Conservation (phyloP, 2,888 invertebrate genomes). For the Mesoligia furuncula region DNA sequence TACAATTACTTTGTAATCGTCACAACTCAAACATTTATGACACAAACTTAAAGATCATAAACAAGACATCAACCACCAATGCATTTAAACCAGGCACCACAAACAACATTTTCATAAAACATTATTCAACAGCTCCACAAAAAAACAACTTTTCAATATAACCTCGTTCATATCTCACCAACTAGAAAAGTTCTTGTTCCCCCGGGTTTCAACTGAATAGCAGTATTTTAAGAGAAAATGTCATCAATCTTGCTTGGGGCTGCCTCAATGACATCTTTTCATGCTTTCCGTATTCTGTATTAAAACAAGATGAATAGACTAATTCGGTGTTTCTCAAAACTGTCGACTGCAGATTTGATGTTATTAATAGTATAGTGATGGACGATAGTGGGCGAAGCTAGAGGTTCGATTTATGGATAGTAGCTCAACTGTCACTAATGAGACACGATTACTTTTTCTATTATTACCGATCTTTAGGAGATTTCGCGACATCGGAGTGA, state of each 20-base stretch:
- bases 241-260: constrained; percentile 83
- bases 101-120: constrained; percentile 31
- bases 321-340: constrained; percentile 68
- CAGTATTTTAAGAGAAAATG: constrained; percentile 73
- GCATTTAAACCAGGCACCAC: background rate
- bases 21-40: background rate
- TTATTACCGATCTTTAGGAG: no score
- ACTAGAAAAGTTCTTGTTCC: constrained; percentile 76
- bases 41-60: background rate
- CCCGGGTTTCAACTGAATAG: constrained; percentile 75
- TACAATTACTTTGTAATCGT: background rate
- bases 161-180: constrained; percentile 57
- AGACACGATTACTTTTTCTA: no score
- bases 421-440: no score
- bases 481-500: no score
- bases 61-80: constrained; percentile 1
- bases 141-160: constrained; percentile 53
- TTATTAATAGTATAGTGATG: constrained; percentile 30
- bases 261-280: constrained; percentile 79
- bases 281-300: constrained; percentile 74
- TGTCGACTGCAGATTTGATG: constrained; percentile 29
- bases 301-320: constrained; percentile 72
- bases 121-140: constrained; percentile 31
- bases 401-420: background rate
- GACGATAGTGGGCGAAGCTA: constrained; percentile 5